Conservation (phyloP, 1,140 invertebrate species). For the Dreissena polymorpha region DNA sequence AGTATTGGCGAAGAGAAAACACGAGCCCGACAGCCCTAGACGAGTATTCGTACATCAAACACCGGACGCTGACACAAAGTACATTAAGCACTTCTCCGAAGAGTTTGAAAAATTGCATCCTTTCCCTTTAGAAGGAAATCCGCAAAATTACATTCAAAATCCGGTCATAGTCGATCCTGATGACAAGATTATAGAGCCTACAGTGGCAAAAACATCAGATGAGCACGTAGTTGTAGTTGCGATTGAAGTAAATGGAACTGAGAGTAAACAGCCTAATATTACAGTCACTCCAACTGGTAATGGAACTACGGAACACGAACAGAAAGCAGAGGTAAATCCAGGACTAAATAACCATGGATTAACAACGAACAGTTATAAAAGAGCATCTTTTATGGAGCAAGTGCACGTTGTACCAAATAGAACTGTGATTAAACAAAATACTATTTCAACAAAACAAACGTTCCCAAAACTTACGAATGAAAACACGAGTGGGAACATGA, state of each 20-base stretch:
- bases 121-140: conserved; percentile 37
- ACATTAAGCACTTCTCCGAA: not conserved
- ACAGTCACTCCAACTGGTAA: not conserved
- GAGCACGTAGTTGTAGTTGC: not conserved
- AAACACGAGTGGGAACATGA: not conserved
- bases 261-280: not conserved
- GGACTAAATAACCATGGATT: not conserved
- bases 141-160: not conserved
- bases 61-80: not conserved
- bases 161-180: not conserved
- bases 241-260: conserved; percentile 3
- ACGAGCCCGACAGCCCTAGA: not conserved
- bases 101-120: conserved; percentile 25
- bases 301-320: not conserved
- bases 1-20: not conserved
- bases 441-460: not conserved
- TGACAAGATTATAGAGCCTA: not conserved
- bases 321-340: not conserved
- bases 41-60: conserved; percentile 1
- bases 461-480: not conserved
- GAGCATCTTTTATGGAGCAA: not conserved
- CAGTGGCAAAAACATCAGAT: not conserved
- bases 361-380: not conserved
- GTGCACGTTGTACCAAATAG: not conserved
- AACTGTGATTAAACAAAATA: not conserved